A percentile compares a stretch with the other conserved stretches of the same genome.
Evolutionary conservation across 2,888 invertebrate species (phyloP).

Genomic region (Furcula furcula): DNA sequence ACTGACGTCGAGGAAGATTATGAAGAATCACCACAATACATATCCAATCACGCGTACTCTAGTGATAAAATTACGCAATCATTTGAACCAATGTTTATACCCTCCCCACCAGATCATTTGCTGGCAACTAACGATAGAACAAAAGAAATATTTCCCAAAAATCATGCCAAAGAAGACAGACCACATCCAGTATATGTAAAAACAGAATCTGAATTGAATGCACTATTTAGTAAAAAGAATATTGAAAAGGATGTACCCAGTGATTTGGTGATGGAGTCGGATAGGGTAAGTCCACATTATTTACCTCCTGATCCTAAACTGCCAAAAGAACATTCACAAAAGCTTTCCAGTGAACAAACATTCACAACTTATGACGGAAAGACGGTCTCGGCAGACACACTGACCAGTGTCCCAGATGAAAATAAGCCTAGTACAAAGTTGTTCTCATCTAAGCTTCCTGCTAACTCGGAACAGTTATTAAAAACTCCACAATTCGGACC

Average conservation of each 20-base stretch:
- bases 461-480: slow-evolving; percentile 80
- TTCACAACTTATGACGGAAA: slow-evolving; percentile 90
- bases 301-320: slow-evolving; percentile 84
- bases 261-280: slow-evolving; percentile 86
- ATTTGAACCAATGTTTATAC: slow-evolving; percentile 91
- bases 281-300: slow-evolving; percentile 87
- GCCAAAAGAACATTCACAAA: slow-evolving; percentile 72
- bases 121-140: slow-evolving; percentile 58
- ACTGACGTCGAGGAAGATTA: slow-evolving; percentile 71
- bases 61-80: slow-evolving; percentile 81
- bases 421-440: slow-evolving; percentile 53
- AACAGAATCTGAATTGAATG: slow-evolving; percentile 54
- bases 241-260: slow-evolving; percentile 70
- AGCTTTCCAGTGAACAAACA: slow-evolving; percentile 63
- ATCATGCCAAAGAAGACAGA: slow-evolving; percentile 72
- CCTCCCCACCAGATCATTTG: slow-evolving; percentile 87
- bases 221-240: slow-evolving; percentile 63
- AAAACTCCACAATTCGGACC: slow-evolving; percentile 88
- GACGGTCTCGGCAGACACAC: slow-evolving; percentile 84
- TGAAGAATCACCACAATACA: slow-evolving; percentile 63
- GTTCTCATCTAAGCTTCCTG: slow-evolving; percentile 68
- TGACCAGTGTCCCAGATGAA: slow-evolving; percentile 80
- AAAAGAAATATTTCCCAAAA: slow-evolving; percentile 65
- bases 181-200: slow-evolving; percentile 75
- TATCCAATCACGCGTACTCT: slow-evolving; percentile 56